Percentiles rank a stretch among this genome's conserved stretches.
Conservation (phyloP, 2,888 invertebrate genomes). For the Carabus problematicus region DNA sequence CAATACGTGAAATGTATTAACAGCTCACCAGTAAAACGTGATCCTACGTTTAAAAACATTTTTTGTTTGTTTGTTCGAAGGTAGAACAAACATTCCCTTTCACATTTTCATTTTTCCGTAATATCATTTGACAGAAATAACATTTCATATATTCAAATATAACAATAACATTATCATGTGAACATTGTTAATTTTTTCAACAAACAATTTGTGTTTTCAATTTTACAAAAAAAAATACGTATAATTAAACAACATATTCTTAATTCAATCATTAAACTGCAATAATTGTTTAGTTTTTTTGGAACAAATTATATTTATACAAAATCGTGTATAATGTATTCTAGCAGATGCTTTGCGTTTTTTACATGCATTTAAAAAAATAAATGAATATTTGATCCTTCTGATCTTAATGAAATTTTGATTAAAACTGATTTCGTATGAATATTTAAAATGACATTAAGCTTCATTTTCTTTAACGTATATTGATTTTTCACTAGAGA, state of each 20-base stretch:
- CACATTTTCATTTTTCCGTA: not conserved
- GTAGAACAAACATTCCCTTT: not conserved
- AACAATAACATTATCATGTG: not conserved
- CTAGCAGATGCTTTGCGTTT: no score
- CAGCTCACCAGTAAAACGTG: not conserved
- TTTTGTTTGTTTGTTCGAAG: not conserved
- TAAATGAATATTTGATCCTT: no score
- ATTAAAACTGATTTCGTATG: conserved; percentile 1
- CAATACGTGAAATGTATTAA: conserved; percentile 18
- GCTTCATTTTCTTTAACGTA: not conserved
- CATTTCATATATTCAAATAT: conserved; percentile 2
- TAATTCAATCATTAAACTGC: no score
- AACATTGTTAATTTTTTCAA: not conserved
- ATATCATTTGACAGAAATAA: not conserved
- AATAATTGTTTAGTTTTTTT: no score
- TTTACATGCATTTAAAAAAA: no score
- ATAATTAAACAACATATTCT: not conserved
- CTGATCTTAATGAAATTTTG: no score
- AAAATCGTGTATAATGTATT: no score
- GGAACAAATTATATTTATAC: no score
- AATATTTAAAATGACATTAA: conserved; percentile 7
- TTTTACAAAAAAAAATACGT: not conserved
- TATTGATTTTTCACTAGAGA: conserved; percentile 13
- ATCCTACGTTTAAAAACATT: conserved; percentile 12
- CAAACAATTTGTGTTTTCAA: not conserved